Base-by-base conservation (phyloP, 2,888 invertebrate genomes). In the Apodemia mormo region DNA sequence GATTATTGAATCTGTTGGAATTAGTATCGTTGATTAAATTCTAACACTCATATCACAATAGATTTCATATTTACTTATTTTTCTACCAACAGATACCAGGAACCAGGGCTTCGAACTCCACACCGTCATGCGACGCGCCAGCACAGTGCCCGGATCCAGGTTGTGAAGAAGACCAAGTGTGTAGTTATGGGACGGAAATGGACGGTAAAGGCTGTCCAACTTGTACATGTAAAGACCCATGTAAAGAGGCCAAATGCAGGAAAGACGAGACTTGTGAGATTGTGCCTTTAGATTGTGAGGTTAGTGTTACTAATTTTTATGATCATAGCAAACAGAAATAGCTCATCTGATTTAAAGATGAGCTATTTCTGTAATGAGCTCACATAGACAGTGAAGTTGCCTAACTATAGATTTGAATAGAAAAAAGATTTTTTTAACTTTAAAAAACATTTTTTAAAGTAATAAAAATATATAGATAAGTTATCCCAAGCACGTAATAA, bases 211-310 rank as follows among this genome's bases (percentile, higher is more conserved):
- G 97, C 0, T 97, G 97, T 79, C 95, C 96, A 0, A 95, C 94
- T 0, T 97, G 97, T 81, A 92, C 94, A 67, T 97, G 97, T 81
- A 90, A 95, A 12, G 95, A 97, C 81, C 96, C 96, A 0, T 97
- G 97, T 81, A 94, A 94, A n/a, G 95, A 95, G 71, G 94, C 96
- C 8, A 95, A 94, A 58, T 97, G 97, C 76, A 87, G 94, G 74
- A 93, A 94, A 0, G 95, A 96, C 72, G 97, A 93, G 76, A 87
- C 84, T 10, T 93, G 92, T 66, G 91, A 92, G 65, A 81, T 93
- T 67, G 86, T 93, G 70, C 87, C 90, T 30, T 80, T 92, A 77
- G 92, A 93, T 33, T 93, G 92, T 72, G 92, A 90, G 84, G 92
- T 92, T 69, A 69, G 58, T 71, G 7, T 29, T 43, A 40, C 40